Evolutionary conservation across 2,113 vertebrate species (phyloP).

Genomic region (Ictidomys tridecemlineatus): DNA sequence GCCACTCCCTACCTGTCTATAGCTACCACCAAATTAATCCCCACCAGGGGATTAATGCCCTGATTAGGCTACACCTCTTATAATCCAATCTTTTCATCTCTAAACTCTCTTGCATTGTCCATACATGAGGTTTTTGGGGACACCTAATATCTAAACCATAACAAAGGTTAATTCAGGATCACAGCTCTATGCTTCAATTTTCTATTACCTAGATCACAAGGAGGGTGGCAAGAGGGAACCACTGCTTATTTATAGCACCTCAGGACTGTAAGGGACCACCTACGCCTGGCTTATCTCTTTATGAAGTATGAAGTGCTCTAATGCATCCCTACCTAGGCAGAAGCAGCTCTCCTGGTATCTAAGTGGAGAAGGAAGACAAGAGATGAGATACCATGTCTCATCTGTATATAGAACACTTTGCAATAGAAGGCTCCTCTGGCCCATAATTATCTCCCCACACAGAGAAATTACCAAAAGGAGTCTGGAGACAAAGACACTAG

Average conservation of each 20-base stretch:
- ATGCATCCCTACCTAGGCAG: not conserved
- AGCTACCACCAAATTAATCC: too few relatives aligned
- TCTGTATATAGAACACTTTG: not conserved
- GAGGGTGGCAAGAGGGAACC: not conserved
- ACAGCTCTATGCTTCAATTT: not conserved
- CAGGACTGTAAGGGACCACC: not conserved
- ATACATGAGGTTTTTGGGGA: too few relatives aligned
- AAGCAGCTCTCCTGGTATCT: not conserved
- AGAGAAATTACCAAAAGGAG: not conserved
- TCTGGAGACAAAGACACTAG: not conserved
- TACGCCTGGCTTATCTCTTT: not conserved
- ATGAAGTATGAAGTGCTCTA: not conserved
- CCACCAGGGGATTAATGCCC: too few relatives aligned
- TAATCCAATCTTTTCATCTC: too few relatives aligned
- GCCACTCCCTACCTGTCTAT: too few relatives aligned
- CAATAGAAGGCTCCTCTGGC: not conserved
- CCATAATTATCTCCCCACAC: not conserved
- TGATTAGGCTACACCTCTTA: too few relatives aligned
- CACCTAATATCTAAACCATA: too few relatives aligned
- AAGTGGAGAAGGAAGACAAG: not conserved
- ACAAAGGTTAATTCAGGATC: not conserved
- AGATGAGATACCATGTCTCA: not conserved
- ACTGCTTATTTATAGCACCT: not conserved
- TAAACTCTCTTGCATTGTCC: too few relatives aligned
- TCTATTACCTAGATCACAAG: not conserved